These are phyloP conservation scores for Jaculus jaculus DNA, from an alignment of 2,113 vertebrate species.

Conservation along the genomic window DNA sequence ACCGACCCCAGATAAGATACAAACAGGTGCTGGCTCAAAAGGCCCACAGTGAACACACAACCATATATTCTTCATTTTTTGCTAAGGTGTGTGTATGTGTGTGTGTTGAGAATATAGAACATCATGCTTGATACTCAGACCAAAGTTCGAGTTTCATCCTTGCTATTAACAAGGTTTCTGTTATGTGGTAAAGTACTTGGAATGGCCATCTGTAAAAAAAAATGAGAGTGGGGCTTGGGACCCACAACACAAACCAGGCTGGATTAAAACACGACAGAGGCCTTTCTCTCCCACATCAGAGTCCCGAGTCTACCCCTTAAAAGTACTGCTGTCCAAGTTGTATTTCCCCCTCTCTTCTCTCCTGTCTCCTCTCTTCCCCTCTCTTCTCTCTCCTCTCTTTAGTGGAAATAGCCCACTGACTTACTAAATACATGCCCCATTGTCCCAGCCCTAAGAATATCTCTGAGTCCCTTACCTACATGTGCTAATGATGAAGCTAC, in stretches of 20 bases:
- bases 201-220: background rate
- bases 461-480: slow-evolving; percentile 1
- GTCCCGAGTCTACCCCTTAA: background rate
- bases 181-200: background rate
- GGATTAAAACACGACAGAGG: background rate
- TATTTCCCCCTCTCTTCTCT: background rate
- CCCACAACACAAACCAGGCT: background rate
- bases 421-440: background rate
- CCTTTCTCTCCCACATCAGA: background rate
- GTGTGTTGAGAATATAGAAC: background rate
- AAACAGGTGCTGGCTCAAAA: background rate
- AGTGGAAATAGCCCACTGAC: no score
- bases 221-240: background rate
- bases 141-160: background rate
- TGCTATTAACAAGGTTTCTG: background rate
- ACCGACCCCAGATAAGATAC: background rate
- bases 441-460: background rate
- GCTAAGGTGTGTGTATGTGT: background rate
- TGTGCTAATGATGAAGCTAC: background rate
- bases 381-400: background rate
- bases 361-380: accelerated
- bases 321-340: background rate
- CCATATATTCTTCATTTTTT: background rate
- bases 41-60: slow-evolving; percentile 3
- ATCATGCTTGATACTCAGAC: background rate